Evolutionary conservation across 2,888 invertebrate species (phyloP), one percentile per base, ranked within the genome.

Genomic region (Brachyptera risi): DNA sequence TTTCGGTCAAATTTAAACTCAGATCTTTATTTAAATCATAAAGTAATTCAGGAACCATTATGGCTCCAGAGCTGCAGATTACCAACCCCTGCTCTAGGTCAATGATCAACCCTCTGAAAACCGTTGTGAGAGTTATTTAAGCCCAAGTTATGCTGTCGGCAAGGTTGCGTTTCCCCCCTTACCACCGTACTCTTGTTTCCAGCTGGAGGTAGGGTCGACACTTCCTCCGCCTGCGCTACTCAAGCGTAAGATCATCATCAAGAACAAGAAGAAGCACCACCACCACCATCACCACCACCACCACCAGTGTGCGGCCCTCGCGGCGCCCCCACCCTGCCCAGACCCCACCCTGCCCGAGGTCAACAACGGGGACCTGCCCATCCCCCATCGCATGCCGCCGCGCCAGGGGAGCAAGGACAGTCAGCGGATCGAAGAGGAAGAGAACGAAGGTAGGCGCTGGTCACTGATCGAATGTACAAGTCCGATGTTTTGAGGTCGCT

Each of bases 201-300:
- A 79, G 84, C 73, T 85, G 67, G 82, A 83, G 68, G 77, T 80
- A 40, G 93, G 92, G 74, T 78, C 83, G 70, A 85, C 89, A 65
- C 78, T 97, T 66, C 96, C 96, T 38, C 90, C 95, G 58, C 96
- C 96, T 1, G 83, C 88, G 37, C 72, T 85, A 62, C 78, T 97
- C 61, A 88, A 87, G 65, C 82, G 92, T 67, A 96, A 96, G 78
- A 96, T 97, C 68, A 91, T 97, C 67, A 94, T 97, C 69, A 97
- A 97, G 78, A 97, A 97, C 75, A 96, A 96, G 78, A 95, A 95
- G 78, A 93, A 94, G 72, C 92, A 93, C 69, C 88, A 88, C 69
- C 88, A 92, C 75, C 85, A 89, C 78, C 83, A 90, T 79, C 78
- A 90, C 77, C 80, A 88, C 78, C 80, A 88, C 78, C 76, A 82